Evolutionary conservation across 2,888 invertebrate species (phyloP).

Genomic region (Drosophila melanosoma): DNA sequence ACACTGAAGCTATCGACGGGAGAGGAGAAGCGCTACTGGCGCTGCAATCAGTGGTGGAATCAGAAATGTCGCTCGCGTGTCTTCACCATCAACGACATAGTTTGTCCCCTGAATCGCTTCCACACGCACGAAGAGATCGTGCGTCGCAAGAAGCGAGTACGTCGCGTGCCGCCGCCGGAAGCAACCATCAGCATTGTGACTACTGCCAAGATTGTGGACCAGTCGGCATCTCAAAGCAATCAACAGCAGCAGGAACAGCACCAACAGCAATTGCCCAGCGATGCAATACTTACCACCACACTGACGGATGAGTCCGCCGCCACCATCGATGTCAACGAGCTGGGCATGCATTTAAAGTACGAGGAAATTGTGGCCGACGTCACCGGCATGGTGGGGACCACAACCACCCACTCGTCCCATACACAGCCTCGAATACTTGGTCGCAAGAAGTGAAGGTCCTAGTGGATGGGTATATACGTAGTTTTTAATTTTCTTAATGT

Average conservation of each 20-base stretch:
- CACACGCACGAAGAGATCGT: constrained; percentile 85
- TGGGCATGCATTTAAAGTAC: constrained; percentile 83
- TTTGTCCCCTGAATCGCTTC: constrained; percentile 84
- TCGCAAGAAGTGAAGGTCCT: constrained; percentile 44
- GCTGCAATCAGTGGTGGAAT: constrained; percentile 86
- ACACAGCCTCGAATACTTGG: constrained; percentile 25
- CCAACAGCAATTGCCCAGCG: constrained; percentile 50
- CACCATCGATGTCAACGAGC: constrained; percentile 69
- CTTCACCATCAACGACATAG: constrained; percentile 83
- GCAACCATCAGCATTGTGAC: constrained; percentile 11
- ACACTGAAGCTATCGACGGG: constrained; percentile 81
- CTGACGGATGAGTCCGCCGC: constrained; percentile 62
- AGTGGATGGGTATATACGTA: constrained; percentile 11
- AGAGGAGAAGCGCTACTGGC: constrained; percentile 84
- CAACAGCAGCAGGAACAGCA: constrained; percentile 44
- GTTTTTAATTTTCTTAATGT: constrained; percentile 24
- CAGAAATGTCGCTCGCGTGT: constrained; percentile 85
- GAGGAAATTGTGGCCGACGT: constrained; percentile 84
- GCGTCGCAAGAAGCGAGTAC: constrained; percentile 84
- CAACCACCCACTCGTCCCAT: constrained; percentile 29
- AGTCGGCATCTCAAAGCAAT: constrained; percentile 22
- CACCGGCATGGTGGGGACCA: constrained; percentile 77
- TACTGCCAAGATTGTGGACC: constrained; percentile 20
- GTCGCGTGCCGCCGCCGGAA: constrained; percentile 66
- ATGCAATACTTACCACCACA: constrained; percentile 64